phyloP scores from a whole-genome alignment of 2,113 vertebrate species.

The Ovibos moschatus region DNA sequence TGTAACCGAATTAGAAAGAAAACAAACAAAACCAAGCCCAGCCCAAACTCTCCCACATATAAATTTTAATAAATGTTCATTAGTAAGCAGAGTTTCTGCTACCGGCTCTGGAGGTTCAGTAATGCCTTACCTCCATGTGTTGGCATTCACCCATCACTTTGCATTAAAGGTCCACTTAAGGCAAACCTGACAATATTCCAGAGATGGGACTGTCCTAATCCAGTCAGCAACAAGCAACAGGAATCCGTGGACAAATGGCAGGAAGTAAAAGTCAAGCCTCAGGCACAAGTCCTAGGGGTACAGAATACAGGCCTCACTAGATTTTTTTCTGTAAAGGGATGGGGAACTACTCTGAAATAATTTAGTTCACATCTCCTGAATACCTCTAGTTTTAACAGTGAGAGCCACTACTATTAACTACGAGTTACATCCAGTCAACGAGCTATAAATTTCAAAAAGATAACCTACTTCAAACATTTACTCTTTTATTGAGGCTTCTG shows the following conservation, averaged over 20 bases:
- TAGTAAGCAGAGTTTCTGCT: not conserved
- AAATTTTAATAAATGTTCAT: not conserved
- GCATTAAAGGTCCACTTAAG: not conserved
- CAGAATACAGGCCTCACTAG: not conserved
- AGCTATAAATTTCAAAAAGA: not conserved
- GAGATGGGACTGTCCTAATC: not conserved
- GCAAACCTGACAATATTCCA: not conserved
- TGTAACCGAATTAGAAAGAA: not conserved
- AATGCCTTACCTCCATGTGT: not conserved
- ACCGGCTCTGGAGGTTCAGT: not conserved
- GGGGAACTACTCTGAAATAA: not conserved
- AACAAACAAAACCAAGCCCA: not conserved
- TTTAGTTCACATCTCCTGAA: not conserved
- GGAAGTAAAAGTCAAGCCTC: not conserved
- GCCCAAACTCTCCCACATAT: not conserved
- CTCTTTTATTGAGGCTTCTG: not conserved
- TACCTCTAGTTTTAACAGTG: not conserved
- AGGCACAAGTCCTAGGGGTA: not conserved
- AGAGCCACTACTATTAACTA: not conserved
- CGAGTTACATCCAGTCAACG: not conserved
- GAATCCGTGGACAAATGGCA: not conserved
- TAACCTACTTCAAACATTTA: slow-evolving; percentile 13
- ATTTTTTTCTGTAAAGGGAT: not conserved
- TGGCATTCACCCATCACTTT: not conserved
- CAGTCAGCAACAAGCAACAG: not conserved